A percentile compares a stretch with the other conserved stretches of the same genome.
phyloP scores from a whole-genome alignment of 2,888 invertebrate genomes.

The Drosophila tanythrix region DNA sequence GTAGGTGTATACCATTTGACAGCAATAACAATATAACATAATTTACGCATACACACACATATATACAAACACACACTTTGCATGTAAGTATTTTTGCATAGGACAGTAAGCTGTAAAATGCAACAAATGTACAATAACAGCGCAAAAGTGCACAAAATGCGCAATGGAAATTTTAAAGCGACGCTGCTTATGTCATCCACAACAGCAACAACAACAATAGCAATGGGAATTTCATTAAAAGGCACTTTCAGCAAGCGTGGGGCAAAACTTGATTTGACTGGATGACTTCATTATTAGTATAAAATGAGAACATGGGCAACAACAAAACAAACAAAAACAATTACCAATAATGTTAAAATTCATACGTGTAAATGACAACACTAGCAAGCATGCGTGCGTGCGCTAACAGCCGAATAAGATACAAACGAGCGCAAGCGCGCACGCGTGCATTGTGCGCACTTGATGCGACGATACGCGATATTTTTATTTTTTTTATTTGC shows the following conservation, averaged over 20 bases:
- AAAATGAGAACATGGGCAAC: conserved; percentile 29
- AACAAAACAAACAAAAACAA: conserved; percentile 35
- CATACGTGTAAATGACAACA: conserved; percentile 21
- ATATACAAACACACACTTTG: background rate
- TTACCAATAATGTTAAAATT: conserved; percentile 3
- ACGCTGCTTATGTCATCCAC: conserved; percentile 35
- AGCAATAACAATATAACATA: conserved; percentile 18
- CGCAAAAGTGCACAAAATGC: conserved; percentile 23
- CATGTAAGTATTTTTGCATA: background rate
- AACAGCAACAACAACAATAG: conserved; percentile 39
- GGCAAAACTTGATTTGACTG: conserved; percentile 64
- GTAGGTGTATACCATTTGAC: background rate
- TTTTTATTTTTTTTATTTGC: conserved; percentile 5
- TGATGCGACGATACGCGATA: conserved; percentile 19
- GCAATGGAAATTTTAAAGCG: conserved; percentile 30
- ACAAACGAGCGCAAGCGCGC: conserved; percentile 15
- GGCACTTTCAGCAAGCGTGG: conserved; percentile 34
- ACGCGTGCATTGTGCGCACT: conserved; percentile 40
- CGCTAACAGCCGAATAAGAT: conserved; percentile 20
- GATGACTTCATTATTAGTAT: conserved; percentile 70
- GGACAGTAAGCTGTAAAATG: conserved; percentile 23
- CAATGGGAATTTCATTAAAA: conserved; percentile 35
- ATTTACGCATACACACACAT: conserved; percentile 18
- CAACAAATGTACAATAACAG: conserved; percentile 30
- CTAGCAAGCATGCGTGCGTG: conserved; percentile 31